These are phyloP conservation scores for Zaprionus lineosus DNA, from an alignment of 2,888 invertebrate genomes.

Conservation along the genomic window DNA sequence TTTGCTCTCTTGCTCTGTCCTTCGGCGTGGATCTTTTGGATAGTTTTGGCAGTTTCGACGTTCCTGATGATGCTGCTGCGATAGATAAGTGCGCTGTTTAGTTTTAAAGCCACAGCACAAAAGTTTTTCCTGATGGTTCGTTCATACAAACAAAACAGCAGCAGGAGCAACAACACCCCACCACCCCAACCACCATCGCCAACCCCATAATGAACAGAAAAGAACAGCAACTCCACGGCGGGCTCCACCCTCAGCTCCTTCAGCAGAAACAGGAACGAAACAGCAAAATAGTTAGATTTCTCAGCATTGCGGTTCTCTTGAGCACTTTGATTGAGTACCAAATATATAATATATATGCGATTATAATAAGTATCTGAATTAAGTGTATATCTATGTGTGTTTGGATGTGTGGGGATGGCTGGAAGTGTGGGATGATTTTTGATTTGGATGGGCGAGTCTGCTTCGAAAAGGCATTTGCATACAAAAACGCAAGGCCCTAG, in stretches of 20 bases:
- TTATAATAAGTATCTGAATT: conserved; percentile 15
- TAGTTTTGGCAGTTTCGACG: conserved; percentile 67
- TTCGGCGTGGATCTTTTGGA: conserved; percentile 43
- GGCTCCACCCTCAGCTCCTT: too few species aligned
- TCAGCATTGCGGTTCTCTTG: conserved; percentile 50
- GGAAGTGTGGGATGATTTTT: too few species aligned
- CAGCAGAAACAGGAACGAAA: conserved; percentile 36
- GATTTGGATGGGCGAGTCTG: too few species aligned
- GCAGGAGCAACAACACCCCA: neutral
- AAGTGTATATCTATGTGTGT: too few species aligned
- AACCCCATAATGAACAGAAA: too few species aligned
- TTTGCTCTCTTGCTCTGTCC: too few species aligned
- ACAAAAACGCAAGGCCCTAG: too few species aligned
- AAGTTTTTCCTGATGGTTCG: conserved; percentile 45
- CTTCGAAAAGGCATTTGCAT: too few species aligned
- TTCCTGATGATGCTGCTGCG: conserved; percentile 55
- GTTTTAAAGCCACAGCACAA: conserved; percentile 74
- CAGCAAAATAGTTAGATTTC: conserved; percentile 37
- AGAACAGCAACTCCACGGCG: too few species aligned
- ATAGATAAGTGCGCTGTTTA: conserved; percentile 74
- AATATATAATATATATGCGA: neutral
- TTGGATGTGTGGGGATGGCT: too few species aligned
- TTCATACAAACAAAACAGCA: conserved; percentile 6
- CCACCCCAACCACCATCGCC: too few species aligned
- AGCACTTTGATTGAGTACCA: conserved; percentile 30